These are phyloP conservation scores for Bembecia ichneumoniformis DNA, from an alignment of 2,888 invertebrate genomes.

Conservation along the genomic window DNA sequence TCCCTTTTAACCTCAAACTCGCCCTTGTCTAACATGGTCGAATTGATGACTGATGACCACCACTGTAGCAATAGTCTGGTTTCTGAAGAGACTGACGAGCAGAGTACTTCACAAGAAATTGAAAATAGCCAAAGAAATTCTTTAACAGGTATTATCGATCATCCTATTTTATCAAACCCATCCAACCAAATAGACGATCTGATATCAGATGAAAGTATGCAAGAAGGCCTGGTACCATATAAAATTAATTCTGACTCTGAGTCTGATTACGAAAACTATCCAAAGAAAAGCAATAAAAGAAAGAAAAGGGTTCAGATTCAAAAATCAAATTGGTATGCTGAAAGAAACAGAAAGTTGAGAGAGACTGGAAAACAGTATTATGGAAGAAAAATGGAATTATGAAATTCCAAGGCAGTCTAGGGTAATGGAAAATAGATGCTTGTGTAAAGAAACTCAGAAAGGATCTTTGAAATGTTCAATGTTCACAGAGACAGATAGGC, in stretches of 20 bases:
- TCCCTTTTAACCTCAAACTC: conserved; percentile 1
- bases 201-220: conserved; percentile 7
- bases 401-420: conserved; percentile 4
- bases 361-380: conserved; percentile 6
- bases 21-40: conserved; percentile 1
- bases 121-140: conserved; percentile 5
- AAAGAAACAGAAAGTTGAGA: conserved; percentile 7
- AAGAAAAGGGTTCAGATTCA: conserved; percentile 4
- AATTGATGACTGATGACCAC: conserved; percentile 6
- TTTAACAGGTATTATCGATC: conserved; percentile 4
- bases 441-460: no score
- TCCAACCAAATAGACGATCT: conserved; percentile 2
- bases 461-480: no score
- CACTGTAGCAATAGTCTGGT: conserved; percentile 3
- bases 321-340: conserved; percentile 3
- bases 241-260: conserved; percentile 9
- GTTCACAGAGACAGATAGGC: conserved; percentile 3
- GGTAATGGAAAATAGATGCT: no score
- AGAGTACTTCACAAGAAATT: conserved; percentile 4
- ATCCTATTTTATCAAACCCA: background rate
- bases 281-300: conserved; percentile 7
- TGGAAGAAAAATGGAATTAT: conserved; percentile 6
- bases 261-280: conserved; percentile 8
- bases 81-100: conserved; percentile 4
- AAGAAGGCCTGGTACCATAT: conserved; percentile 7